Base-by-base conservation (phyloP, 1,140 invertebrate species). In the Dendrolimus kikuchii region DNA sequence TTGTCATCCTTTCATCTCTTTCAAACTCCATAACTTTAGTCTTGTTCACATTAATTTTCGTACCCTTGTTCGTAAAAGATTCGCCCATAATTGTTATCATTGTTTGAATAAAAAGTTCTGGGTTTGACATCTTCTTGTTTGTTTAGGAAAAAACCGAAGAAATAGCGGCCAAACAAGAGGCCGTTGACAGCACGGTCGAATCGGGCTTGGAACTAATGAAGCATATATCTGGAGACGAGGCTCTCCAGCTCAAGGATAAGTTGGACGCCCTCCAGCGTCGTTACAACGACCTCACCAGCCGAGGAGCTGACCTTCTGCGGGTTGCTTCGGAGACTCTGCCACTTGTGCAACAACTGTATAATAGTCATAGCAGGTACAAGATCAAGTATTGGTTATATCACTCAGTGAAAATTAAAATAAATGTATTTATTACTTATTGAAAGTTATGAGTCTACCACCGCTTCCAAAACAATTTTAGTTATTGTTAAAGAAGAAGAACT, bases 151-250 rank as follows among this genome's bases (percentile, higher is more conserved):
- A 98, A 9, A 96, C 94, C 0, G 95, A 97, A 79, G 95, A 98
- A 76, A 94, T 98, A 49, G 92, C 95, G 0, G 91, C 92, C n/a
- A 92, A 95, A 40, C 95, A 97, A 64, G 91, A 92, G 38, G 93
- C 95, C 66, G 94, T 99, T 0, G 95, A 97, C 70, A 93, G 94
- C 51, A 96, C 97, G 0, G 93, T 97, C 5, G 95, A 96, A 64
- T 92, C 94, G 0, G 96, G 96, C 0, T 89, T 96, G 2, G 96
- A 98, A 72, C 88, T 99, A 0, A 98, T 98, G 95, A 96, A 95
- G 71, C 96, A 98, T 75, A 98, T 98, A 51, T 95, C 95, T 0
- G 95, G 92, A 56, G 96, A 97, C 77, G 97, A 98, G 85, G 96
- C 96, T 0, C 88, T 98, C 46, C 94, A 96, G 72, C 88, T 98